A percentile compares a stretch with the other conserved stretches of the same genome.
Evolutionary conservation across 2,888 invertebrate genomes (phyloP).

Genomic region (Andrena minutula): DNA sequence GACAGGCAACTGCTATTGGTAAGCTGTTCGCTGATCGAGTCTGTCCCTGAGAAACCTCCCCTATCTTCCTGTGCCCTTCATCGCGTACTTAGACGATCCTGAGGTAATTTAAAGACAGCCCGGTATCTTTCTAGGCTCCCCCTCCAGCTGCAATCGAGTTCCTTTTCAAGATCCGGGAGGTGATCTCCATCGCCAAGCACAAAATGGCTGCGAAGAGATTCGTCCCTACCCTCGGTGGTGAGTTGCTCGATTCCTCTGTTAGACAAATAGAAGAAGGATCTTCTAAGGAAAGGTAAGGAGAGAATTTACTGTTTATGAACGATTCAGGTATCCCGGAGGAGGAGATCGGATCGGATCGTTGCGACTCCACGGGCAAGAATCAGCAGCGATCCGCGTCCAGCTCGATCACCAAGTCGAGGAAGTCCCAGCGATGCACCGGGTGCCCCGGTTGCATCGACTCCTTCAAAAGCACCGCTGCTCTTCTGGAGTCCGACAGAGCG

Average conservation of each 20-base stretch:
- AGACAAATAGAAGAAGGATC: neutral
- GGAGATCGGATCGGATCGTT: constrained; percentile 85
- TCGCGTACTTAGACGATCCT: neutral
- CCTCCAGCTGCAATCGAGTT: constrained; percentile 96
- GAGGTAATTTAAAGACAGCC: constrained; percentile 58
- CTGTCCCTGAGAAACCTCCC: neutral
- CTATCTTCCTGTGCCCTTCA: neutral
- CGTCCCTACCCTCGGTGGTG: constrained; percentile 90
- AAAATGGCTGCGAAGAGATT: constrained; percentile 94
- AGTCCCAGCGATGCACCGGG: constrained; percentile 87
- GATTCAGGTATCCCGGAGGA: constrained; percentile 91
- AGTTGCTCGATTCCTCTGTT: constrained; percentile 24
- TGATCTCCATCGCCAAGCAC: constrained; percentile 95
- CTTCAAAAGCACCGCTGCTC: constrained; percentile 60
- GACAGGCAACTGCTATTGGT: constrained; percentile 94
- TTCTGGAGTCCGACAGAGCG: constrained; percentile 67
- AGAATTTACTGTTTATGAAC: neutral
- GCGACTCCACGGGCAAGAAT: constrained; percentile 63
- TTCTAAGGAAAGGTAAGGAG: neutral
- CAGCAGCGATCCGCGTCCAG: constrained; percentile 65
- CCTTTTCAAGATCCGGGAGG: constrained; percentile 94
- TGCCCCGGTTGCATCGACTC: constrained; percentile 88
- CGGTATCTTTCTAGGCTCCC: constrained; percentile 89
- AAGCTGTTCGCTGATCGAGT: constrained; percentile 77
- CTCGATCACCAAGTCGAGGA: constrained; percentile 81